Evolutionary conservation across 2,888 invertebrate genomes (phyloP).

Genomic region (Lasioglossum morio): DNA sequence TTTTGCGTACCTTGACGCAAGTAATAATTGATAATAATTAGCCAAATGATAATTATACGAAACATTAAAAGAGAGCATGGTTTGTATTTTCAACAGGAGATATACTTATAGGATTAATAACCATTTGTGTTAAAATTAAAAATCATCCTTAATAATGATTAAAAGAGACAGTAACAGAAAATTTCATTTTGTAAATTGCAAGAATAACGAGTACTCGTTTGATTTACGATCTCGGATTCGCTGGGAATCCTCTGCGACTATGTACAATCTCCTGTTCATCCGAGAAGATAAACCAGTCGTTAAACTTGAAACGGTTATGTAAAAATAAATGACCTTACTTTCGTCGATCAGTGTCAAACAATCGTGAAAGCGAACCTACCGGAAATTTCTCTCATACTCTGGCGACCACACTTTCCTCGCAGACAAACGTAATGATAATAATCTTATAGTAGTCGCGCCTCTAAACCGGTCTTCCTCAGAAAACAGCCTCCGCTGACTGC

Average conservation of each 20-base stretch:
- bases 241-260: neutral
- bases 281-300: neutral
- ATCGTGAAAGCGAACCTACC: constrained; percentile 67
- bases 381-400: constrained; percentile 68
- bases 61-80: neutral
- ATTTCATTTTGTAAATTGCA: neutral
- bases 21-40: neutral
- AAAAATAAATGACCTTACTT: constrained; percentile 45
- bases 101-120: neutral
- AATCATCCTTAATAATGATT: too few species aligned
- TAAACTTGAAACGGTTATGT: constrained; percentile 33
- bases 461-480: constrained; percentile 37
- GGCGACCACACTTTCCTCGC: constrained; percentile 19
- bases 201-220: neutral
- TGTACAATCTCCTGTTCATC: constrained; percentile 4
- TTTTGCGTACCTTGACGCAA: neutral
- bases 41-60: neutral
- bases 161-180: too few species aligned
- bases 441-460: constrained; percentile 60
- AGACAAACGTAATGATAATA: constrained; percentile 62
- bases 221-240: neutral
- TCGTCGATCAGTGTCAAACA: constrained; percentile 49
- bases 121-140: too few species aligned
- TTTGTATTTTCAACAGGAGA: neutral
- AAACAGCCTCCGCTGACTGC: neutral